Base-by-base conservation (phyloP, 2,888 invertebrate genomes). In the Leptinotarsa tumamoca region DNA sequence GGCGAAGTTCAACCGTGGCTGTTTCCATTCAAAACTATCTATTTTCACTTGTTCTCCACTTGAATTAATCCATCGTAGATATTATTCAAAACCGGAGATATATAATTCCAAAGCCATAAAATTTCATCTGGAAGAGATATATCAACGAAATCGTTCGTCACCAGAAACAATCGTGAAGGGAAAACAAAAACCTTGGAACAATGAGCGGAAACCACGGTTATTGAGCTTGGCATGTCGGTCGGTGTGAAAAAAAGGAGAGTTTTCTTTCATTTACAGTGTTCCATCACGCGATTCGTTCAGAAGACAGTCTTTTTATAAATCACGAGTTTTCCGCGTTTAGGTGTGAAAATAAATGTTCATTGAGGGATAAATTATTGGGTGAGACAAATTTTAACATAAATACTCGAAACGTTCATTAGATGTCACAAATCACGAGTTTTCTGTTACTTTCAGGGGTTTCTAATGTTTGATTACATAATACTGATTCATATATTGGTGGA, bases 91-190 rank as follows among this genome's bases (percentile, higher is more conserved):
- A 27, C 14, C 23, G 21, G 23, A 14, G 0, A 43, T 43, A 43
- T 43, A 43, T 43, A 43, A 10, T 43, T 43, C 43, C 13, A 43
- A 13, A 18, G 13, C 18, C 10, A 18, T 54, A 54, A 54, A 21
- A 58, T 27, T 58, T 4, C 4, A 23, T 23, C 58, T 1, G 14
- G 27, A 23, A 56, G 43, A 33, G 21, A 69, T 56, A 74, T 23
- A 27, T 72, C 79, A 78, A 79, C 74, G 70, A 73, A 79, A 76
- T 76, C 78, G 71, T 78, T 73, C 74, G 74, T 73, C 77, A 76
- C 68, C 74, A 68, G 71, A 68, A 74, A 76, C 76, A 75, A 79
- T 79, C 71, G 79, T 72, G 67, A 58, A 54, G 71, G 68, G 68
- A 72, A 74, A 76, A 78, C 72, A 79, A 79, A 75, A 73, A 72